phyloP scores from a whole-genome alignment of 2,888 invertebrate species.

The Alloplasta piceator region DNA sequence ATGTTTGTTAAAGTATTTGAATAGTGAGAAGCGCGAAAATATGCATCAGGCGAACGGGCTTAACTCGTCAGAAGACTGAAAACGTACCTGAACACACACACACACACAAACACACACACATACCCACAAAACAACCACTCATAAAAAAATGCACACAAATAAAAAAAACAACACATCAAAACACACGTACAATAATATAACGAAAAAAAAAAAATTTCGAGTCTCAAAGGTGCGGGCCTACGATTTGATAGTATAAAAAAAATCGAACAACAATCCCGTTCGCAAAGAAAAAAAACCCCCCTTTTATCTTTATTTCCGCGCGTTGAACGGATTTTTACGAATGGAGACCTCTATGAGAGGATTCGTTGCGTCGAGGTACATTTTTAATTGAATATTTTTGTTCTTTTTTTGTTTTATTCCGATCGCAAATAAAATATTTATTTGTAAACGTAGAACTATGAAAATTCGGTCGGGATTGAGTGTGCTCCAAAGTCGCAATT shows the following conservation, averaged over 20 bases:
- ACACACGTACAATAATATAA: slow-evolving; percentile 42
- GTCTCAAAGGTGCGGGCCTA: slow-evolving; percentile 54
- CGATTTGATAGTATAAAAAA: slow-evolving; percentile 38
- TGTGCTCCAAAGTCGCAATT: slow-evolving; percentile 41
- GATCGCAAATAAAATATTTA: slow-evolving; percentile 3
- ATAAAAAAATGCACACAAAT: slow-evolving; percentile 33
- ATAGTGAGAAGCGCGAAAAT: slow-evolving; percentile 17
- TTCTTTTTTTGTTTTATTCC: neutral
- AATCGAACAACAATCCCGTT: slow-evolving; percentile 50
- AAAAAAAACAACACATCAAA: slow-evolving; percentile 6
- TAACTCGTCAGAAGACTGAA: slow-evolving; percentile 77
- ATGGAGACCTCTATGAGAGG: neutral
- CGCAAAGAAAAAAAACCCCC: neutral
- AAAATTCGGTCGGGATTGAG: slow-evolving; percentile 34
- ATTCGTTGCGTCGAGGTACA: neutral
- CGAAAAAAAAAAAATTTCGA: slow-evolving; percentile 26
- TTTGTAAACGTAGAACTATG: neutral
- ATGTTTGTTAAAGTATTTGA: slow-evolving; percentile 36
- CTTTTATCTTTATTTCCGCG: slow-evolving; percentile 1
- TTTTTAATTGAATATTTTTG: neutral
- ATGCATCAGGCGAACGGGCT: slow-evolving; percentile 51
- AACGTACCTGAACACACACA: slow-evolving; percentile 76
- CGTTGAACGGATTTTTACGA: neutral
- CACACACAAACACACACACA: slow-evolving; percentile 24
- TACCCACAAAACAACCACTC: slow-evolving; percentile 13